A percentile compares a stretch with the other conserved stretches of the same genome.
Conservation (phyloP, 1,140 invertebrate genomes). For the Sycophila sp. region DNA sequence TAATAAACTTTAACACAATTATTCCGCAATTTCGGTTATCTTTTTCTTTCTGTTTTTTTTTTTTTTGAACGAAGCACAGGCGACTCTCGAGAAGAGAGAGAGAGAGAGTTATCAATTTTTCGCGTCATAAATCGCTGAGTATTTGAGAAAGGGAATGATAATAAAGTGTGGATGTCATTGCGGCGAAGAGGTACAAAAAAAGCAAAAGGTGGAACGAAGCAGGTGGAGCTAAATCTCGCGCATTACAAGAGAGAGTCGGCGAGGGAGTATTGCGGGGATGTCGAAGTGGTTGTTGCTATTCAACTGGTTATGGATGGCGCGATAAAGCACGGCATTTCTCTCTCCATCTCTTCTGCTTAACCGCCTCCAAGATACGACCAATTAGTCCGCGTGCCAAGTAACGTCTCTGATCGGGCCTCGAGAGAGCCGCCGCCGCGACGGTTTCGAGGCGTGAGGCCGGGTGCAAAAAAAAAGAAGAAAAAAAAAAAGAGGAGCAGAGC, state of each 20-base stretch:
- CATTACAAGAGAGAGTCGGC: background rate
- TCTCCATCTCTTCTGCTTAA: background rate
- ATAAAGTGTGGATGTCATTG: background rate
- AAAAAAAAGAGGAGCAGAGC: background rate
- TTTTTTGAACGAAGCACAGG: too few relatives aligned
- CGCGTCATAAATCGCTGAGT: background rate
- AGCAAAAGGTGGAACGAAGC: background rate
- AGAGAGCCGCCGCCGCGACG: slow-evolving; percentile 50
- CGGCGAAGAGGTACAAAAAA: background rate
- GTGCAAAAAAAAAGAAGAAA: background rate
- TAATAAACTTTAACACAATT: too few relatives aligned
- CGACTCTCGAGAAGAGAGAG: too few relatives aligned
- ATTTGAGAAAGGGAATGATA: too few relatives aligned
- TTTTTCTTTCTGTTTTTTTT: too few relatives aligned
- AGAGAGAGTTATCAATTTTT: slow-evolving; percentile 2
- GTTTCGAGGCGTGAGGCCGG: slow-evolving; percentile 44
- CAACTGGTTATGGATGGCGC: slow-evolving; percentile 54
- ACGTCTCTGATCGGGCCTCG: slow-evolving; percentile 47
- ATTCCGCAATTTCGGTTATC: too few relatives aligned
- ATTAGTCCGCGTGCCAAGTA: slow-evolving; percentile 60
- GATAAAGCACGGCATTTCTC: slow-evolving; percentile 52
- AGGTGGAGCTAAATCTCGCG: slow-evolving; percentile 1
- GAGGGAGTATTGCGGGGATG: background rate
- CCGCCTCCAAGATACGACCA: slow-evolving; percentile 54
- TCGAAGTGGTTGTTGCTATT: slow-evolving; percentile 42